These are phyloP conservation scores for Diarsia dahlii DNA, from an alignment of 2,888 invertebrate species.

Conservation along the genomic window DNA sequence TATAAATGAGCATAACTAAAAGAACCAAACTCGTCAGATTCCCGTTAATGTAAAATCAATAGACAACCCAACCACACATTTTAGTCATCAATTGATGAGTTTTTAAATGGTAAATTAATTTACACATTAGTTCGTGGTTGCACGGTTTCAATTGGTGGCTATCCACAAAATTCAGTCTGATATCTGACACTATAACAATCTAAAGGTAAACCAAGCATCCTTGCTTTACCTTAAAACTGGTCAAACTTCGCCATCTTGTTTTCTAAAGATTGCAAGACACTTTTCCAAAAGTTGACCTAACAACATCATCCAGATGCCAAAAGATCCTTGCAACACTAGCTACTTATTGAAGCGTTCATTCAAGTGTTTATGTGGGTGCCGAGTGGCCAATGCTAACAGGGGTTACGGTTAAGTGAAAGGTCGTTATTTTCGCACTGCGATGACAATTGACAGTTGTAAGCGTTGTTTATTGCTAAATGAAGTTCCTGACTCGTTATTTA, in stretches of 20 bases:
- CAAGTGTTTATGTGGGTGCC: neutral
- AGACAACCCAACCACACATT: neutral
- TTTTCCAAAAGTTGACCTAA: neutral
- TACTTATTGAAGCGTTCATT: conserved; percentile 7
- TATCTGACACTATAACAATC: neutral
- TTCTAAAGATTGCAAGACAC: neutral
- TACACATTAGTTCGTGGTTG: neutral
- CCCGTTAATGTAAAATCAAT: conserved; percentile 5
- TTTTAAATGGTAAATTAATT: conserved; percentile 6
- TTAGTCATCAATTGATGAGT: neutral
- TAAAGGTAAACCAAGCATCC: neutral
- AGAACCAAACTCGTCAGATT: neutral
- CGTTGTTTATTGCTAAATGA: neutral
- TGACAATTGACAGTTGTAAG: conserved; percentile 19
- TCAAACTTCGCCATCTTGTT: neutral
- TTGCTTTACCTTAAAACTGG: too few relatives aligned
- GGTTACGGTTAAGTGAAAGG: conserved; percentile 38
- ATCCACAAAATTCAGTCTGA: neutral
- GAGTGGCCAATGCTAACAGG: conserved; percentile 12
- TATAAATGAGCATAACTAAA: neutral
- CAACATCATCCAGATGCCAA: neutral
- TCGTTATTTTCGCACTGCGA: conserved; percentile 14
- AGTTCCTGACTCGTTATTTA: conserved; percentile 18
- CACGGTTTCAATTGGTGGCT: neutral
- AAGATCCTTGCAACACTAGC: neutral